These are phyloP conservation scores for Xestia c-nigrum DNA, from an alignment of 2,888 invertebrate genomes.

Conservation along the genomic window DNA sequence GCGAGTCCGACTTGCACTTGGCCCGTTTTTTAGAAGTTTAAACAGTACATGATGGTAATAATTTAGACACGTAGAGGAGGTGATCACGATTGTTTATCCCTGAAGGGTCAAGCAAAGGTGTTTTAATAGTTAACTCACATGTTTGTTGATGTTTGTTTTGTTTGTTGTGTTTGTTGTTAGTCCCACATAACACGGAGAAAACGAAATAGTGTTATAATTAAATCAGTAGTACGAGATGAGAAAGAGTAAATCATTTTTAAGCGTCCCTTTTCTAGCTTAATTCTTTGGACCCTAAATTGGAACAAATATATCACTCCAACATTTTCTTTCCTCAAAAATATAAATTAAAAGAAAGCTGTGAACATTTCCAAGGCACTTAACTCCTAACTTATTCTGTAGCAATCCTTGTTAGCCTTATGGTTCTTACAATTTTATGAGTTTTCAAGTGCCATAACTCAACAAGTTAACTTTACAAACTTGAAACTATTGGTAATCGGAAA, in stretches of 20 bases:
- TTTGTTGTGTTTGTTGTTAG: neutral
- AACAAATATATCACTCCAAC: neutral
- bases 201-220: neutral
- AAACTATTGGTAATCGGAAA: slow-evolving; percentile 80
- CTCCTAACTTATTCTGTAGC: slow-evolving; percentile 55
- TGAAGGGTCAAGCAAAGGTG: neutral
- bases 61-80: neutral
- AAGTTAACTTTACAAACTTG: slow-evolving; percentile 73
- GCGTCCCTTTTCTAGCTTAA: neutral
- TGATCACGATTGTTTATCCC: neutral
- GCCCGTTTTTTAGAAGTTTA: neutral
- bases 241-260: neutral
- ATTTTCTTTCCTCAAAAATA: neutral
- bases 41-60: neutral
- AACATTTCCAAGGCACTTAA: slow-evolving; percentile 41
- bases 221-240: neutral
- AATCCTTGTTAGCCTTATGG: slow-evolving; percentile 56
- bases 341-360: slow-evolving; percentile 39
- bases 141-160: too few relatives aligned
- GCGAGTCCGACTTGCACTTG: too few relatives aligned
- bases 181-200: neutral
- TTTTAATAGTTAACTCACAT: neutral
- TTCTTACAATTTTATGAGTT: slow-evolving; percentile 72
- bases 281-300: neutral
- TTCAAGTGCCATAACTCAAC: slow-evolving; percentile 78